Evolutionary conservation across 2,113 vertebrate genomes (phyloP).

Genomic region (Phalacrocorax aristotelis): DNA sequence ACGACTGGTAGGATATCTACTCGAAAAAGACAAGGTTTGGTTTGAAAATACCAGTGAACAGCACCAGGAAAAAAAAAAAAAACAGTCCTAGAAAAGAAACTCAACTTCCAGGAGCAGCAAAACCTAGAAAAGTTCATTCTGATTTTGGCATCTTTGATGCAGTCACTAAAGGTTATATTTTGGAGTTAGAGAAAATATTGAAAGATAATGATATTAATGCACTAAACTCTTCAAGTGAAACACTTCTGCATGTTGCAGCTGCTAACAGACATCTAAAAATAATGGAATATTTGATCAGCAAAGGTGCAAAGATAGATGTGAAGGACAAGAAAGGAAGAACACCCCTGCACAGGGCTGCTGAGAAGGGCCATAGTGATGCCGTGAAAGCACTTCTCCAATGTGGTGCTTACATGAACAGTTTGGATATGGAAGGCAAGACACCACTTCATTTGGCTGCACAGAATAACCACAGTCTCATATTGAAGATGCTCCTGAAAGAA

Average conservation of each 20-base stretch:
- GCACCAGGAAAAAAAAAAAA: background rate
- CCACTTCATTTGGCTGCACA: slow-evolving; percentile 70
- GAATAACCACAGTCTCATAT: slow-evolving; percentile 41
- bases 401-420: slow-evolving; percentile 64
- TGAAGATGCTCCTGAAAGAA: slow-evolving; percentile 69
- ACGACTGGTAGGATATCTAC: slow-evolving; percentile 80
- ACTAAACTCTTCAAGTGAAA: slow-evolving; percentile 59
- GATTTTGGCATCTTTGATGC: slow-evolving; percentile 36
- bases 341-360: slow-evolving; percentile 77
- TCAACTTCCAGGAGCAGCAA: background rate
- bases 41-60: background rate
- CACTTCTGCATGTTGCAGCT: slow-evolving; percentile 76
- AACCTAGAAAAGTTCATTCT: background rate
- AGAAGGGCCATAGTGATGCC: slow-evolving; percentile 55
- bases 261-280: slow-evolving; percentile 57
- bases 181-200: slow-evolving; percentile 57
- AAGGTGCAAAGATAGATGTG: slow-evolving; percentile 68
- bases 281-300: slow-evolving; percentile 70
- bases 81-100: background rate
- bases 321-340: slow-evolving; percentile 71
- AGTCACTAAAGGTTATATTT: slow-evolving; percentile 54
- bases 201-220: slow-evolving; percentile 39
- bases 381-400: slow-evolving; percentile 47
- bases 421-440: slow-evolving; percentile 63
- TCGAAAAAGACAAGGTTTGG: slow-evolving; percentile 75